Conservation (phyloP, 2,888 invertebrate species). For the Cantharis rufa region DNA sequence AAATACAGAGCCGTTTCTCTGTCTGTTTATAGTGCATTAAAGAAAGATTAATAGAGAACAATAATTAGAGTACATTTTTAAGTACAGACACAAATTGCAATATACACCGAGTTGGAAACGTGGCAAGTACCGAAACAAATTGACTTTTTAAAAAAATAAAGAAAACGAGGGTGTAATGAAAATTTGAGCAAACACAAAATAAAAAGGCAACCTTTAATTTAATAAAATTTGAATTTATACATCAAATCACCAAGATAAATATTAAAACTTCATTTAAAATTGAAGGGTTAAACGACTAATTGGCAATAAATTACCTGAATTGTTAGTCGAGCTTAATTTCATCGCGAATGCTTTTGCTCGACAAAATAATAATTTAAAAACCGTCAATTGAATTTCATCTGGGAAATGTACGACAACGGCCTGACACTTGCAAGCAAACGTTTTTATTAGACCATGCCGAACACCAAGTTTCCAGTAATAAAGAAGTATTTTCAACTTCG, state of each 20-base stretch:
- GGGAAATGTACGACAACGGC: constrained; percentile 1
- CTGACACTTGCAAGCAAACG: constrained; percentile 14
- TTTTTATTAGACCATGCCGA: constrained; percentile 12
- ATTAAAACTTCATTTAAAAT: background rate
- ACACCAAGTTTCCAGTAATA: background rate
- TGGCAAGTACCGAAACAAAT: background rate
- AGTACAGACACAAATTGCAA: background rate
- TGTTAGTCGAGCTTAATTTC: background rate
- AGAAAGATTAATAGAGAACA: background rate
- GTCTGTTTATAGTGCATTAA: background rate
- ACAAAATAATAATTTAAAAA: background rate
- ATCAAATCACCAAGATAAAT: background rate
- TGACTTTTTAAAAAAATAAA: background rate
- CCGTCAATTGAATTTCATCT: background rate
- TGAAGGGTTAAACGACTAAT: background rate
- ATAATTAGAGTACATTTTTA: background rate
- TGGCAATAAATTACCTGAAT: background rate
- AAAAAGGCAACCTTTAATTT: background rate
- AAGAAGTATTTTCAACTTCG: background rate
- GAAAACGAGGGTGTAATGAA: background rate
- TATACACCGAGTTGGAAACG: background rate
- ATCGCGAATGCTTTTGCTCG: background rate
- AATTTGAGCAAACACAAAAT: background rate
- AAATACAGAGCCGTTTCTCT: background rate
- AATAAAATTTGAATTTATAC: background rate